Evolutionary conservation across 2,797 vertebrate genomes (phyloP).

Genomic region (Sardinella longiceps): DNA sequence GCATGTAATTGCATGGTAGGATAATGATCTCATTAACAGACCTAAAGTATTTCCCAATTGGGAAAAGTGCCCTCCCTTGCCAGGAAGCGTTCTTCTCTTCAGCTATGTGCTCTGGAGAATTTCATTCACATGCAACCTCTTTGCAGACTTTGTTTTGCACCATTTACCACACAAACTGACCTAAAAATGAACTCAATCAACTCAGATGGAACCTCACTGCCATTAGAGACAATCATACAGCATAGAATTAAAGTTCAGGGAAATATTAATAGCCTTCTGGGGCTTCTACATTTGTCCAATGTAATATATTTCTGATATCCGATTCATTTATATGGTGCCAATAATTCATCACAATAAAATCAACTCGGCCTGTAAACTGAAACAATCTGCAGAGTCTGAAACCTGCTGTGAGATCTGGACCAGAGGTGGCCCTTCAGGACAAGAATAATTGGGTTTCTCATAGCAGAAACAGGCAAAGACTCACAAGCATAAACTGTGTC

Average conservation of each 20-base stretch:
- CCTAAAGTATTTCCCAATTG: conserved; percentile 18
- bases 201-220: background rate
- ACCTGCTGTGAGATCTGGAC: no score
- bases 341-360: no score
- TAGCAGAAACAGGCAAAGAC: background rate
- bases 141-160: background rate
- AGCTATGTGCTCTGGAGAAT: background rate
- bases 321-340: no score
- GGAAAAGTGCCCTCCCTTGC: background rate
- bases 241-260: background rate
- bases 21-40: conserved; percentile 22
- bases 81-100: background rate
- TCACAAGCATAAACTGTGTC: background rate
- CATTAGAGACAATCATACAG: background rate
- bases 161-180: background rate
- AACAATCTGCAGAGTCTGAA: no score
- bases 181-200: background rate
- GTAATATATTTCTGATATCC: no score
- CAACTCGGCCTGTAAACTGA: no score
- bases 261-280: background rate
- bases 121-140: background rate
- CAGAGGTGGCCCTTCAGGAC: no score
- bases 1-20: conserved; percentile 7
- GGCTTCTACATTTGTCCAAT: background rate
- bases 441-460: background rate